Evolutionary conservation across 2,113 vertebrate genomes (phyloP).

Genomic region (Empidonax alnorum): DNA sequence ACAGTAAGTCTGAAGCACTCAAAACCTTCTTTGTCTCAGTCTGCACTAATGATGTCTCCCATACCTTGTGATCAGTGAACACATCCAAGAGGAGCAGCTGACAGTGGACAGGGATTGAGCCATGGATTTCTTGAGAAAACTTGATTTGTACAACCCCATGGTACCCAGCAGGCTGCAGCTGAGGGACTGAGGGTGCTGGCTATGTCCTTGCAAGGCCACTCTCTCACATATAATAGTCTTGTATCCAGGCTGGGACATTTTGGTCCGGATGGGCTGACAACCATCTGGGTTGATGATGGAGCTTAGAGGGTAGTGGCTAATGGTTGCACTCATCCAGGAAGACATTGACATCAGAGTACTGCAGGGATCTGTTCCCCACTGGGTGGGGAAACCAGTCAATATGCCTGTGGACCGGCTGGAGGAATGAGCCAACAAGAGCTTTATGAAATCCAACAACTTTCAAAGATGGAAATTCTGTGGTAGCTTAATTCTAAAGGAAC

Average conservation of each 20-base stretch:
- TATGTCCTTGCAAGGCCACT: background rate
- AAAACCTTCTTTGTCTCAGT: background rate
- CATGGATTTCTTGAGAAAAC: background rate
- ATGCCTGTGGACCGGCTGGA: background rate
- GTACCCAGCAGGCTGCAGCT: background rate
- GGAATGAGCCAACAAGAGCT: background rate
- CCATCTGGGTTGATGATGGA: background rate
- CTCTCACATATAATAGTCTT: background rate
- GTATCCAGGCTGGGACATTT: background rate
- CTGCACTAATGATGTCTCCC: background rate
- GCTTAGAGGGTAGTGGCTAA: background rate
- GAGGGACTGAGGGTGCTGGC: background rate
- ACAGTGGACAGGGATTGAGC: background rate
- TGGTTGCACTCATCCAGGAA: background rate
- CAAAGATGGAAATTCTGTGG: background rate
- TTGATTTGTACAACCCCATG: accelerated
- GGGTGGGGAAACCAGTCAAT: accelerated
- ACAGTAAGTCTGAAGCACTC: background rate
- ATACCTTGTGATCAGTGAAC: background rate
- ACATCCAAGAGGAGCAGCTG: background rate
- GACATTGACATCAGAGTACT: background rate
- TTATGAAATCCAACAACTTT: background rate
- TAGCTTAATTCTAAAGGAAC: background rate
- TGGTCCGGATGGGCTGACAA: background rate
- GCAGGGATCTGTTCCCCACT: background rate